phyloP scores from a whole-genome alignment of 1,140 invertebrate species.

The Drosophila repleta region DNA sequence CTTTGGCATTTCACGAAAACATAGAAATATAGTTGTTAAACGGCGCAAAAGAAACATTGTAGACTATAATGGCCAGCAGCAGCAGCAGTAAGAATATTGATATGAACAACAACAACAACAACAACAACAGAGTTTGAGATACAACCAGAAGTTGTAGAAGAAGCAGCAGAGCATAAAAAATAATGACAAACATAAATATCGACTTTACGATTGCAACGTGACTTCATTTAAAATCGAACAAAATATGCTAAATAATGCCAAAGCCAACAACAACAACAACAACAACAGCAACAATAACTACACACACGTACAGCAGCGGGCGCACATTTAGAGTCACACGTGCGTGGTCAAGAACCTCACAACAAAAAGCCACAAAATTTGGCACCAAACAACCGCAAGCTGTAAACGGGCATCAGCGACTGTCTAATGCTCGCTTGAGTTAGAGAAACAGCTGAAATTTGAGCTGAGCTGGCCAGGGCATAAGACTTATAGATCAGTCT shows the following conservation, averaged over 20 bases:
- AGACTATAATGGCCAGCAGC: constrained; percentile 34
- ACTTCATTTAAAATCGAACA: constrained; percentile 81
- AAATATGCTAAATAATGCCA: constrained; percentile 78
- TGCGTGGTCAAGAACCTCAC: constrained; percentile 77
- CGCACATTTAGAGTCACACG: constrained; percentile 54
- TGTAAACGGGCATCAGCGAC: too few relatives aligned
- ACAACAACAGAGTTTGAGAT: constrained; percentile 22
- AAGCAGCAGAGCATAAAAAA: constrained; percentile 74
- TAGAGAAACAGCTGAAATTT: too few relatives aligned
- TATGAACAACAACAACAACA: constrained; percentile 27
- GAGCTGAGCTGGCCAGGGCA: too few relatives aligned
- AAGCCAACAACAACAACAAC: constrained; percentile 18
- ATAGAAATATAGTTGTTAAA: constrained; percentile 61
- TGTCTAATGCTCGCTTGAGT: too few relatives aligned
- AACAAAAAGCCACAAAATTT: constrained; percentile 65
- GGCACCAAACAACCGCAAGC: neutral
- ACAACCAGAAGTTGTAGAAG: constrained; percentile 41
- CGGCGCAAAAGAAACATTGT: constrained; percentile 55
- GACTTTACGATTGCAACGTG: constrained; percentile 80
- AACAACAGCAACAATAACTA: constrained; percentile 12
- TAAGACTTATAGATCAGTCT: too few relatives aligned
- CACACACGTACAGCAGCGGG: constrained; percentile 40
- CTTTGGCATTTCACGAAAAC: constrained; percentile 56
- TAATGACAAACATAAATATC: constrained; percentile 82
- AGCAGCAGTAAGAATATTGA: constrained; percentile 22